phyloP scores from a whole-genome alignment of 2,888 invertebrate genomes.

The Odontocolon sp. region DNA sequence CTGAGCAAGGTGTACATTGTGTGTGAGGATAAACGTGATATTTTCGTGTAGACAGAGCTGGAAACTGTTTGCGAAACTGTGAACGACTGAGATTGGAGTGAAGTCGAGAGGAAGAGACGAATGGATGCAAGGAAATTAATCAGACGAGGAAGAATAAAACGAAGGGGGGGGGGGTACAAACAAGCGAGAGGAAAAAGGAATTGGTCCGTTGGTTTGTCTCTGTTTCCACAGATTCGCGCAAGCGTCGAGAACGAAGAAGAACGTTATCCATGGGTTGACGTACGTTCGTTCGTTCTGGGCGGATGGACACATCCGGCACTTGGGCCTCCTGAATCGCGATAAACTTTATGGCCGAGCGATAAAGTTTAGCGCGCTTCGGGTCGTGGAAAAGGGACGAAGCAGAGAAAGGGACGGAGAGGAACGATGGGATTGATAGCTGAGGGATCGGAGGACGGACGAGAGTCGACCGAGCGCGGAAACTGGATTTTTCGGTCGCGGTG shows the following conservation, averaged over 20 bases:
- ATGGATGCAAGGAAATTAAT: not conserved
- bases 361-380: conserved; percentile 43
- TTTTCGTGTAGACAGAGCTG: not conserved
- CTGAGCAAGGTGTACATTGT: conserved; percentile 8
- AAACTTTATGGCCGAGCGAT: conserved; percentile 44
- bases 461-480: conserved; percentile 15
- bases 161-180: not conserved
- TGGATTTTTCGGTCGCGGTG: conserved; percentile 40
- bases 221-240: no score
- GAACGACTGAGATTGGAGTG: not conserved
- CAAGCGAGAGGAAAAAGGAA: not conserved
- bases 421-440: not conserved
- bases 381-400: not conserved
- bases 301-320: not conserved
- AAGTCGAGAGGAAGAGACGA: not conserved
- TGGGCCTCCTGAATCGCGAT: conserved; percentile 32
- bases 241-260: not conserved
- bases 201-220: no score
- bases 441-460: not conserved
- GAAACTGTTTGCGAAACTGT: not conserved
- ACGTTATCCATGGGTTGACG: not conserved
- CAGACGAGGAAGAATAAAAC: not conserved
- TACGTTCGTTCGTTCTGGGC: not conserved
- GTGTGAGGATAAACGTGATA: not conserved
- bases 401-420: conserved; percentile 1